Conservation (phyloP, 2,888 invertebrate genomes). For the Pogonocherus hispidulus region DNA sequence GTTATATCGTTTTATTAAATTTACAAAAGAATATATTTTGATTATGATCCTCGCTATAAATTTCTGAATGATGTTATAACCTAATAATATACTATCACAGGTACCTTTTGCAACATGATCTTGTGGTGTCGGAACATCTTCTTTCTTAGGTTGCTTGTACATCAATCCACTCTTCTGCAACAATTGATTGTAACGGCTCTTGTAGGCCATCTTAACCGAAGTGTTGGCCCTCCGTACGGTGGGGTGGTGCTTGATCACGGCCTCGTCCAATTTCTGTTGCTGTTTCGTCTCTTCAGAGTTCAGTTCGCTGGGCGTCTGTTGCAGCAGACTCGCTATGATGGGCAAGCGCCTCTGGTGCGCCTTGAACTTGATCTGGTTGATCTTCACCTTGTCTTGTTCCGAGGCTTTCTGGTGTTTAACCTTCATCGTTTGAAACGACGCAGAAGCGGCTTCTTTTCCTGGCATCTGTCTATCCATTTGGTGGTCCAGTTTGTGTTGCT, state of each 20-base stretch:
- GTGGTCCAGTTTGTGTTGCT: not conserved
- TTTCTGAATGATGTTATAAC: too few relatives aligned
- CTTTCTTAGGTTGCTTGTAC: not conserved
- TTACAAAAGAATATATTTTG: too few relatives aligned
- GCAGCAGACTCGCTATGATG: not conserved
- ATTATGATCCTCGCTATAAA: too few relatives aligned
- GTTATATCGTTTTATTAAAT: too few relatives aligned
- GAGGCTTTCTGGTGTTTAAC: not conserved
- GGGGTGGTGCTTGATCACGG: conserved; percentile 35
- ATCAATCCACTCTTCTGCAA: not conserved
- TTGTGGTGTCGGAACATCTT: not conserved
- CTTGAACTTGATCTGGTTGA: not conserved
- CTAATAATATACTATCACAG: too few relatives aligned
- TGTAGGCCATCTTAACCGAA: conserved; percentile 42
- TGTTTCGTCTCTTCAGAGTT: not conserved
- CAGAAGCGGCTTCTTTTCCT: not conserved
- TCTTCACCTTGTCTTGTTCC: not conserved
- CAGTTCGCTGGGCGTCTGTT: not conserved
- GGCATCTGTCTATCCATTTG: not conserved
- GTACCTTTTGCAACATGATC: not conserved
- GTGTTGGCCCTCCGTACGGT: conserved; percentile 33
- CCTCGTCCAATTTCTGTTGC: conserved; percentile 2
- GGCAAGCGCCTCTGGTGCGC: not conserved
- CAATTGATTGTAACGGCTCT: conserved; percentile 37
- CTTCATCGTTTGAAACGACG: not conserved